These are phyloP conservation scores for Colletes latitarsis DNA, from an alignment of 1,140 invertebrate genomes.

Conservation along the genomic window DNA sequence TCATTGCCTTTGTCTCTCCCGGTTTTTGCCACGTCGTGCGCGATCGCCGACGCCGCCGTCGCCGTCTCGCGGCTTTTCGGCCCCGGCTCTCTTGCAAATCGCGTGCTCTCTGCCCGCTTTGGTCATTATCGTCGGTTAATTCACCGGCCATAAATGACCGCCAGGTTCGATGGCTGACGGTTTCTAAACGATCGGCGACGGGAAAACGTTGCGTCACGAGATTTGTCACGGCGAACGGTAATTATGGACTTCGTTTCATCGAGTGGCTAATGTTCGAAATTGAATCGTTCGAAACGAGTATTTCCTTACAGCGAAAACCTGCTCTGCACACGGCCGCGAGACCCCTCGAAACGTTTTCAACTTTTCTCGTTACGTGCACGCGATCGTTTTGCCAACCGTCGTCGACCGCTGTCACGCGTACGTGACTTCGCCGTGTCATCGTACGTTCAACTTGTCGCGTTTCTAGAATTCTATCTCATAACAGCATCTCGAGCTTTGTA, in stretches of 20 bases:
- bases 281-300: not conserved
- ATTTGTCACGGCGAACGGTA: constrained; percentile 15
- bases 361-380: too few relatives aligned
- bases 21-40: constrained; percentile 57
- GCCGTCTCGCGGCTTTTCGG: constrained; percentile 62
- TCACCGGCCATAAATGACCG: constrained; percentile 32
- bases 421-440: too few relatives aligned
- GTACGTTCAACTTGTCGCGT: too few relatives aligned
- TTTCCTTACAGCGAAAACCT: too few relatives aligned
- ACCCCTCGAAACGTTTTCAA: too few relatives aligned
- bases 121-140: constrained; percentile 60
- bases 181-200: constrained; percentile 25
- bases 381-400: too few relatives aligned
- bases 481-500: too few relatives aligned
- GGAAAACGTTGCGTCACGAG: not conserved
- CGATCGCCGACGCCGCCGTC: not conserved
- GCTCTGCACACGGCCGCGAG: too few relatives aligned
- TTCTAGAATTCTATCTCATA: too few relatives aligned
- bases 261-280: not conserved
- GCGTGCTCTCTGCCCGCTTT: constrained; percentile 21
- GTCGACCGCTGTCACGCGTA: too few relatives aligned
- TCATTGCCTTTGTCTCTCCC: constrained; percentile 76
- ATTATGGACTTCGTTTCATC: not conserved
- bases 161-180: constrained; percentile 40
- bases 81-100: constrained; percentile 17